Percentiles rank a stretch among this genome's conserved stretches.
Conservation (phyloP, 2,797 vertebrate species). For the Manis pentadactyla region DNA sequence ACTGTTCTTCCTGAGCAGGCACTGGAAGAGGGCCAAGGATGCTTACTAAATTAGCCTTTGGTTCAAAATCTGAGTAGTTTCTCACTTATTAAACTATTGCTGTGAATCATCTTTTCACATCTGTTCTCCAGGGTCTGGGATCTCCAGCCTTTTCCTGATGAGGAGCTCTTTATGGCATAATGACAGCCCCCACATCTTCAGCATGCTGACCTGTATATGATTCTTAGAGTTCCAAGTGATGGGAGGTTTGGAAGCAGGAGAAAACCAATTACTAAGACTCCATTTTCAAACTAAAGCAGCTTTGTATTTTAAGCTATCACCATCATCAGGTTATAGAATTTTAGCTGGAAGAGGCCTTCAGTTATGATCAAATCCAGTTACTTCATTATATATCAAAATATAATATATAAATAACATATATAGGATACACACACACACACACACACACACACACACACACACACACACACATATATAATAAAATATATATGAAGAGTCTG, state of each 20-base stretch:
- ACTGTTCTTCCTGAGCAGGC: neutral
- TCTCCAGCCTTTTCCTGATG: neutral
- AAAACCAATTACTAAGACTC: neutral
- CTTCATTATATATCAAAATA: neutral
- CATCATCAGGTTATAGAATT: neutral
- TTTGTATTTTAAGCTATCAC: conserved; percentile 22
- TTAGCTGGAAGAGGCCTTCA: neutral
- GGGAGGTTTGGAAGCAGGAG: neutral
- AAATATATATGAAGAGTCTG: neutral
- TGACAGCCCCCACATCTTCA: neutral
- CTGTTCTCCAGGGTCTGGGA: neutral
- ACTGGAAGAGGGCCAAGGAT: neutral
- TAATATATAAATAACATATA: no score
- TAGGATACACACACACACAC: no score
- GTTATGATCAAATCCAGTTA: neutral
- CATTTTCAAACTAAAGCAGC: neutral
- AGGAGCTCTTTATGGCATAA: neutral
- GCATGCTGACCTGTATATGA: neutral
- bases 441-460: no score
- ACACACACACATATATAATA: no score
- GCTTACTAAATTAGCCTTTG: neutral
- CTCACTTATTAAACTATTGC: neutral
- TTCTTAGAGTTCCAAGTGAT: neutral
- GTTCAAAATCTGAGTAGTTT: neutral
- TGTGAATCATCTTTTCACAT: neutral